Percentiles rank a stretch among this genome's conserved stretches.
Evolutionary conservation across 2,888 invertebrate species (phyloP).

Genomic region (Ectemnius continuus): DNA sequence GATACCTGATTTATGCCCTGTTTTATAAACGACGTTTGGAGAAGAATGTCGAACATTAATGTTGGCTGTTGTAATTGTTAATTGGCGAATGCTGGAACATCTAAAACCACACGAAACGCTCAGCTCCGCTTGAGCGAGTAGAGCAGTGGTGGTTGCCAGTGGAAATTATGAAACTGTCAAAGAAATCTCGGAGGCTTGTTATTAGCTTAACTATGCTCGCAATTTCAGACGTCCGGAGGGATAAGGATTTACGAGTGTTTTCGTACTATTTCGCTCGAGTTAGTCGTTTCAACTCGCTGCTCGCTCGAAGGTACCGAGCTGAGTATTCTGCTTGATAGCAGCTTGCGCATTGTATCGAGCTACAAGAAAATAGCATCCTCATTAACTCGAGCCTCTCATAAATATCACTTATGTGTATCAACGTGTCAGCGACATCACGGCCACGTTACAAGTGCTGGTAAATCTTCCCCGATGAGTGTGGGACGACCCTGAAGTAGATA

Average conservation of each 20-base stretch:
- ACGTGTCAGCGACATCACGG: conserved; percentile 54
- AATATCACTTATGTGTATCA: conserved; percentile 69
- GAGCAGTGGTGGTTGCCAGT: too few relatives aligned
- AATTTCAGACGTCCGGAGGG: not conserved
- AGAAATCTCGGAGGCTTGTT: not conserved
- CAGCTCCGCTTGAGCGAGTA: too few relatives aligned
- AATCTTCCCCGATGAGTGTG: conserved; percentile 66
- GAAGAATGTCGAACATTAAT: too few relatives aligned
- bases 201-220: not conserved
- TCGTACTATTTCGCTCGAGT: conserved; percentile 27
- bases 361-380: conserved; percentile 60
- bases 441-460: conserved; percentile 65
- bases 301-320: conserved; percentile 27
- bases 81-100: too few relatives aligned
- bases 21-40: too few relatives aligned
- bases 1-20: too few relatives aligned
- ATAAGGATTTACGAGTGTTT: conserved; percentile 23
- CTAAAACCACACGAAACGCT: too few relatives aligned
- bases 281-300: conserved; percentile 30
- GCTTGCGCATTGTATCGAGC: conserved; percentile 12
- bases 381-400: conserved; percentile 66
- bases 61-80: too few relatives aligned
- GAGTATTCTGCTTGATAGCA: not conserved
- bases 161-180: not conserved
- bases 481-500: conserved; percentile 57